Conservation (phyloP, 2,113 vertebrate genomes). For the Jaculus jaculus region DNA sequence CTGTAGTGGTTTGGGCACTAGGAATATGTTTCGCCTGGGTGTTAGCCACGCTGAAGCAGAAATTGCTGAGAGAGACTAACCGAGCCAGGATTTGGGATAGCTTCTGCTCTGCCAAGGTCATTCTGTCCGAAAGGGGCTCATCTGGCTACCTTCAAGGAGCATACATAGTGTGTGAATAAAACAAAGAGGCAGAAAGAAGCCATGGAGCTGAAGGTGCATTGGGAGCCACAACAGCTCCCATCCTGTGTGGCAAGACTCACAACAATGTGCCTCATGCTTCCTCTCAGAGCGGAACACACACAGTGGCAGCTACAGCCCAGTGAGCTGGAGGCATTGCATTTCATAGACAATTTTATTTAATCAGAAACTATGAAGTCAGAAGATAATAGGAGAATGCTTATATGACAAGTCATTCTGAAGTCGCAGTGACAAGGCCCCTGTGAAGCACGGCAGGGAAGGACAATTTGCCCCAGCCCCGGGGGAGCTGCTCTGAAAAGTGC, state of each 20-base stretch:
- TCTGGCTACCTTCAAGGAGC: neutral
- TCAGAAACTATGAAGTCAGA: neutral
- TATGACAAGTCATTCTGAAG: neutral
- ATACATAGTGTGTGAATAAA: neutral
- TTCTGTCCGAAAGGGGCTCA: neutral
- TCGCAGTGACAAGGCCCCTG: accelerated
- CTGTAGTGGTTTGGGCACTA: neutral
- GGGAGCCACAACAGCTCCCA: accelerated
- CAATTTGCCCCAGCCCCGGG: neutral
- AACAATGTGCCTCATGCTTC: accelerated
- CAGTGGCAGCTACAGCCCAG: accelerated
- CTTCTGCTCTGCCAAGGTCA: accelerated
- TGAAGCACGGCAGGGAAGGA: neutral
- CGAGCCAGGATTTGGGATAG: neutral
- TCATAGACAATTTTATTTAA: neutral
- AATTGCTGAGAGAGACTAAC: neutral
- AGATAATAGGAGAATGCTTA: neutral
- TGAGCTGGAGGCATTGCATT: neutral
- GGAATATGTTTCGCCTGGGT: neutral
- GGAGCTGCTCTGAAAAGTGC: neutral
- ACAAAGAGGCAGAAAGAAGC: neutral
- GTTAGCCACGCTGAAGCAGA: neutral
- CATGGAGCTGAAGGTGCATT: neutral
- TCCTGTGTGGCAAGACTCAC: accelerated
- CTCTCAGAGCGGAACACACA: neutral